phyloP scores from a whole-genome alignment of 2,888 invertebrate species.

The Watsonalla cultraria region DNA sequence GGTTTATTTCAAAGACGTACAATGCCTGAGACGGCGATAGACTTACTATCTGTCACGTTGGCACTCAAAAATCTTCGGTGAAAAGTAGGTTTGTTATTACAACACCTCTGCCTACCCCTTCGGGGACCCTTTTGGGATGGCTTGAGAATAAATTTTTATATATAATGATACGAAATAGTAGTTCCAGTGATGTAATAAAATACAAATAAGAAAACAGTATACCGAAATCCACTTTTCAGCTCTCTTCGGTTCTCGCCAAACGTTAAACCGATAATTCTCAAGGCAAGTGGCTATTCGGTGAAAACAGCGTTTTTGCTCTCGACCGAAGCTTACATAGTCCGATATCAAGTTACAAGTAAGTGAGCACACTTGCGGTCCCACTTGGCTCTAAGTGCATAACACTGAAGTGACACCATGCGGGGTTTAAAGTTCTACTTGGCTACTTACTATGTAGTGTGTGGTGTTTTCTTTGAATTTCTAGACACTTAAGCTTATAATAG shows the following conservation, averaged over 20 bases:
- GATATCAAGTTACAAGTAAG: constrained; percentile 26
- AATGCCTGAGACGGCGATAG: too few relatives aligned
- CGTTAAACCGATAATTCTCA: background rate
- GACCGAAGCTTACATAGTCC: constrained; percentile 17
- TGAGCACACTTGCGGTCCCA: constrained; percentile 24
- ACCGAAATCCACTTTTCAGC: background rate
- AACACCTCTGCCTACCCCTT: too few relatives aligned
- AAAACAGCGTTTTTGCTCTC: constrained; percentile 19
- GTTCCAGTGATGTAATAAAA: too few relatives aligned
- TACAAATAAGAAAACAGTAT: too few relatives aligned
- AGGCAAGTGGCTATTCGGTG: constrained; percentile 3
- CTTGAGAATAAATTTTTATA: too few relatives aligned
- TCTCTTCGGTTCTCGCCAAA: background rate
- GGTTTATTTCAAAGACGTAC: too few relatives aligned
- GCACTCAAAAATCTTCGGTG: too few relatives aligned
- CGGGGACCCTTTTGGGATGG: too few relatives aligned
- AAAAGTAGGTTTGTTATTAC: too few relatives aligned
- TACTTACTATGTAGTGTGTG: constrained; percentile 4
- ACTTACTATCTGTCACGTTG: too few relatives aligned
- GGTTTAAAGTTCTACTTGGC: constrained; percentile 17
- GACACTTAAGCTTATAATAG: background rate
- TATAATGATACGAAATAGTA: too few relatives aligned
- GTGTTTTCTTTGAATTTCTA: background rate
- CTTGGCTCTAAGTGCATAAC: constrained; percentile 21
- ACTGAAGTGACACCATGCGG: constrained; percentile 20